Evolutionary conservation across 2,113 vertebrate species (phyloP).

Genomic region (Myotis yumanensis): DNA sequence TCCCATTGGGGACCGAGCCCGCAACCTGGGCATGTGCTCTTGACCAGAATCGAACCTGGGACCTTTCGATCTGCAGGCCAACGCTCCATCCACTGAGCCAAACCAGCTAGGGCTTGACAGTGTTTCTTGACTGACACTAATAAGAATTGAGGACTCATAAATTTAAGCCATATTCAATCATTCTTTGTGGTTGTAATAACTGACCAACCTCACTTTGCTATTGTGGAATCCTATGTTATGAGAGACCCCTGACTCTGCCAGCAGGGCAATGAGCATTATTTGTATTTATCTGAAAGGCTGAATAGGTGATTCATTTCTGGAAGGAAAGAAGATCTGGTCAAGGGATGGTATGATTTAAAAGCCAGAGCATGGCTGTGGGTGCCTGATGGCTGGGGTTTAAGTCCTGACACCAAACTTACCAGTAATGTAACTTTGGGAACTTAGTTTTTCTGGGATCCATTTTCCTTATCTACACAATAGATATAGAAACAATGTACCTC

Average conservation of each 20-base stretch:
- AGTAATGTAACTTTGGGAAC: background rate
- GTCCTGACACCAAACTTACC: background rate
- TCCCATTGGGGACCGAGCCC: too few relatives aligned
- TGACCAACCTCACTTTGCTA: slow-evolving; percentile 43
- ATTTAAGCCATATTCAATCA: slow-evolving; percentile 54
- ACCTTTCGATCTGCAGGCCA: too few relatives aligned
- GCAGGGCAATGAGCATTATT: background rate
- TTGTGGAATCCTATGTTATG: background rate
- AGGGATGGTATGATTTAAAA: background rate
- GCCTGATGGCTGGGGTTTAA: background rate
- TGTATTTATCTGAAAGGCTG: background rate
- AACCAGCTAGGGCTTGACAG: background rate
- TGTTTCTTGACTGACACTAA: slow-evolving; percentile 52
- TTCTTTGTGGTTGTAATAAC: slow-evolving; percentile 48
- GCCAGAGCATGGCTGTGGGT: rapidly evolving
- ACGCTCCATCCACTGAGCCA: too few relatives aligned
- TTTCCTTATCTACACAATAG: background rate
- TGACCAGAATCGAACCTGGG: too few relatives aligned
- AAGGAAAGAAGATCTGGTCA: background rate
- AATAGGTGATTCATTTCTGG: slow-evolving; percentile 36
- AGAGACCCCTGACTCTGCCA: background rate
- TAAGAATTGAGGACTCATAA: slow-evolving; percentile 57
- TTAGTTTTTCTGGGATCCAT: background rate
- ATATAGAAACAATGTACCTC: background rate
- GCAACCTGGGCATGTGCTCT: too few relatives aligned